These are phyloP conservation scores for Sepioteuthis lessoniana DNA, from an alignment of 2,888 invertebrate species.

Conservation along the genomic window DNA sequence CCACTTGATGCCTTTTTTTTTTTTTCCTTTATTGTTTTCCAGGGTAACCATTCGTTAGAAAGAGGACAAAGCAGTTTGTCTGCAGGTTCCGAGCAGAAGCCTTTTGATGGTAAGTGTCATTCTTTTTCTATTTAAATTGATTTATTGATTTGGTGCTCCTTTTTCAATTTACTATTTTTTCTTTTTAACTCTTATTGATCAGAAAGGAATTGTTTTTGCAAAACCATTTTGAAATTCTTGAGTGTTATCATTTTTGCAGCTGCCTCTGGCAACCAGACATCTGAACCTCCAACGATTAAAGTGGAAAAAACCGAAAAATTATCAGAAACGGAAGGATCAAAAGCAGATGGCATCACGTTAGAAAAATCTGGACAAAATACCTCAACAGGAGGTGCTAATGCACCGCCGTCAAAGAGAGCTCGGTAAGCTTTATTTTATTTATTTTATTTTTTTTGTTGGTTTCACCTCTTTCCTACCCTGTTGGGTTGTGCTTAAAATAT, in stretches of 20 bases:
- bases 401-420: constrained; percentile 43
- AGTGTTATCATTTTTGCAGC: neutral
- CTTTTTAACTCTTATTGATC: neutral
- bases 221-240: too few species aligned
- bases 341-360: constrained; percentile 42
- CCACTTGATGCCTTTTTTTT: neutral
- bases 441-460: neutral
- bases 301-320: constrained; percentile 47
- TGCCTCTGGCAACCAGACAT: constrained; percentile 39
- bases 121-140: too few species aligned
- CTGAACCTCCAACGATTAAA: constrained; percentile 43
- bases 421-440: constrained; percentile 41
- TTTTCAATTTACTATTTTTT: neutral
- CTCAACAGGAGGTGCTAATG: constrained; percentile 36
- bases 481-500: too few species aligned
- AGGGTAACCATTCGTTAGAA: constrained; percentile 46
- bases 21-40: neutral
- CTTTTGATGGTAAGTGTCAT: constrained; percentile 49
- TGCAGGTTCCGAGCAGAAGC: constrained; percentile 49
- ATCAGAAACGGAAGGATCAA: constrained; percentile 41
- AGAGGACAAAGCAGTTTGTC: constrained; percentile 48
- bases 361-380: constrained; percentile 45
- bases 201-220: too few species aligned
- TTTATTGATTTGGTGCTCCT: too few species aligned
- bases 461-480: neutral